Conservation (phyloP, 2,113 vertebrate species). For the Oenanthe oenanthe region DNA sequence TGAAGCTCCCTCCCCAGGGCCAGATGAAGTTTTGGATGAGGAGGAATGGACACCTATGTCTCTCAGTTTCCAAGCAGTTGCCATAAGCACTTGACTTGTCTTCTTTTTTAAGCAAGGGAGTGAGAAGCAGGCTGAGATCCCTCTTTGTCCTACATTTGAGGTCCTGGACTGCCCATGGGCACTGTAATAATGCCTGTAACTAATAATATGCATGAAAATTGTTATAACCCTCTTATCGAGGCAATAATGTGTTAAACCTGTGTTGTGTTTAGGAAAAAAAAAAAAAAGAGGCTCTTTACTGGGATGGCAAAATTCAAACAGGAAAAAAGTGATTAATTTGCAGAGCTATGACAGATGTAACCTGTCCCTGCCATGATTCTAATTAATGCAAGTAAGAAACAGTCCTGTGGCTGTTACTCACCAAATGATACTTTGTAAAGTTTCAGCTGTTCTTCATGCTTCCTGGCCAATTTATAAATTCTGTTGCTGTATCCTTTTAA, state of each 20-base stretch:
- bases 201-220: background rate
- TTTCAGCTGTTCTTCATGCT: constrained; percentile 72
- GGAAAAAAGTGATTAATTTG: background rate
- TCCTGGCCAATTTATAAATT: constrained; percentile 80
- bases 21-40: background rate
- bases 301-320: background rate
- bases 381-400: background rate
- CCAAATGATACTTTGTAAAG: constrained; percentile 84
- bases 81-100: background rate
- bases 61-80: background rate
- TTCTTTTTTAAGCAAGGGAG: background rate
- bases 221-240: background rate
- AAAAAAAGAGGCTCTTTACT: background rate
- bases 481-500: constrained; percentile 80
- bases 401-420: constrained; percentile 69
- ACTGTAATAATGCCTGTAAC: background rate
- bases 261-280: background rate
- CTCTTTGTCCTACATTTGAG: background rate
- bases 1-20: background rate
- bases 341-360: background rate
- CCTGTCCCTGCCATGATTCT: background rate
- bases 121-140: background rate
- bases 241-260: background rate
- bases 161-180: background rate
- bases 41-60: background rate